Evolutionary conservation across 2,888 invertebrate species (phyloP), one percentile per base, ranked within the genome.

Genomic region (Oxytorus armatus): DNA sequence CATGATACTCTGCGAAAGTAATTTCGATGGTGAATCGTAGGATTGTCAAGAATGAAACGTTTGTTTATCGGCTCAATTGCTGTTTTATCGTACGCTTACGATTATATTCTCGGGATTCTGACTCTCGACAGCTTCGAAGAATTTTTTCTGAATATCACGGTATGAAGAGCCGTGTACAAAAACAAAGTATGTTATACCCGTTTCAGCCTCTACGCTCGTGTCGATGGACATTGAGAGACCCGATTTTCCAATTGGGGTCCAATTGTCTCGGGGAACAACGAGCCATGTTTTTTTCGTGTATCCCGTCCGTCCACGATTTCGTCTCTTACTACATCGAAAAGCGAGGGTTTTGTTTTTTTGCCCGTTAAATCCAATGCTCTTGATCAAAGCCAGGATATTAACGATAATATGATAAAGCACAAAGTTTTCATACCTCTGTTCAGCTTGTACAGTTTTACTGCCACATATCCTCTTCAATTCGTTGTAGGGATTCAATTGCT

Each of bases 401-500:
- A 36, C 36, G 36, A 36, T 4, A 36, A 36, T 36, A 7, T 36
- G 0, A 55, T 1, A 10, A 10, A 29, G 53, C 1, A 18, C 10
- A 8, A 11, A 10, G 3, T 33, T 29, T 36, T n/a, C 74, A 85
- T 86, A 93, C 93, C 89, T 92, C 76, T 93, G 92, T 90, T 96
- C 96, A 69, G 94, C 93, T 91, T 95, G 96, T 21, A 96, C 94
- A 69, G 96, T 95, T 91, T 95, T 95, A 18, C 95, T 95, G 21
- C 97, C 97, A 93, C 97, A 97, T 87, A 96, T 96, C 88, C 95
- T 94, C 81, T 96, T 95, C 89, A 97, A 93, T 92, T 97, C 97
- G 92, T 96, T 96, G 83, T 96, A 95, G 10, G 96, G 95, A 92
- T 96, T 96, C 21, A 97, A 92, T 90, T 96, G 93, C 88, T 95